Evolutionary conservation across 2,797 vertebrate species (phyloP), one percentile per base, ranked within the genome.

Genomic region (Alcedo quadribrachys): DNA sequence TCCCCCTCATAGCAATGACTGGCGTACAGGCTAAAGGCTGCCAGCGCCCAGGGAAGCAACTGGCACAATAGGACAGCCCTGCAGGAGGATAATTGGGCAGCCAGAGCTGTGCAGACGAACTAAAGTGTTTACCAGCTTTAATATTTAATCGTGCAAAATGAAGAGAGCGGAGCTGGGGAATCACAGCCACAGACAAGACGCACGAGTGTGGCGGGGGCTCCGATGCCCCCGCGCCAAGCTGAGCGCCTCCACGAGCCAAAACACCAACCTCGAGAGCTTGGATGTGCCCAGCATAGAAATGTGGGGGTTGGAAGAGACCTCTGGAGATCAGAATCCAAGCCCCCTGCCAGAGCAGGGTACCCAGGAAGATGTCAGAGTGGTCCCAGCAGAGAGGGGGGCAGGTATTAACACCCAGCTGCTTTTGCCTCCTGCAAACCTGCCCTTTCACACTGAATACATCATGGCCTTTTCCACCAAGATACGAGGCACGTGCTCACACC

Each of bases 131-230:
- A 95, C 93, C 51, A 75, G 85, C 73, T 96, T 97, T 97, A 97
- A 97, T 97, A 97, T 97, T 97, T 97, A 97, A 97, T 97, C 81
- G 94, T 27, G 58, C 86, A 95, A 97, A 96, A 95, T 51, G 91
- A 97, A 96, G 95, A 87, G 82, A 77, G 53, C 91, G 87, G 61
- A 87, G 83, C 87, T 60, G 75, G 67, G 89, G 85, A 37, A 48
- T 15, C 25, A 1, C 90, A 35, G 91, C 85, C 70, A 63, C 45
- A 65, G 90, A 66, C 7, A 61, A 83, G 85, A 71, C 16, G 78
- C 90, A 33, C 20, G 5, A 22, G 75, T 3, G 1, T 10, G 68
- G 33, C 16, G 11, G 85, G 62, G 61, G 94, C 90, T 87, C 60
- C 1, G 48, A 4, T 6, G 42, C 46, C 37, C 37, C 89, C 3